A percentile compares a stretch with the other conserved stretches of the same genome.
phyloP scores from a whole-genome alignment of 2,888 invertebrate species.

The Leptinotarsa tumamoca region DNA sequence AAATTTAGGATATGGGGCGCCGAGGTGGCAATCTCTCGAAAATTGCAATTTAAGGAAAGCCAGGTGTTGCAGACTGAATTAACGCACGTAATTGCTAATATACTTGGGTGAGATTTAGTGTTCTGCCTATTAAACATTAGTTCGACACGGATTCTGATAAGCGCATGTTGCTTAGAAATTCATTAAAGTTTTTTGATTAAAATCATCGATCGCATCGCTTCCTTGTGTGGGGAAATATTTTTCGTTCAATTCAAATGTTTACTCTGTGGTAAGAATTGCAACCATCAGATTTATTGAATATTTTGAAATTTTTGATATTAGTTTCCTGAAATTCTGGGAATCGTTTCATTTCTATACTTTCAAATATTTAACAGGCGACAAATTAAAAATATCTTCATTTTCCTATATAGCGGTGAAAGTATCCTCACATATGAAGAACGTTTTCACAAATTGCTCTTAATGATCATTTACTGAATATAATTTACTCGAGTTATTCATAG shows the following conservation, averaged over 20 bases:
- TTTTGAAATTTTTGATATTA: too few species aligned
- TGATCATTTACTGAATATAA: too few species aligned
- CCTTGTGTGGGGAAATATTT: neutral
- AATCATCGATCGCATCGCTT: neutral
- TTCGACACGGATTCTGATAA: conserved; percentile 58
- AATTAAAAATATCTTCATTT: too few species aligned
- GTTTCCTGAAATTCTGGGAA: too few species aligned
- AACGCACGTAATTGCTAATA: conserved; percentile 67
- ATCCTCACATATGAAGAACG: too few species aligned
- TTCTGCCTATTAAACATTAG: conserved; percentile 63
- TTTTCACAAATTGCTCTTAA: too few species aligned
- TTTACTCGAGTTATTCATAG: too few species aligned
- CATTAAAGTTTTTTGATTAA: conserved; percentile 33
- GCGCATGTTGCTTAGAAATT: conserved; percentile 30
- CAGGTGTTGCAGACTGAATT: conserved; percentile 66
- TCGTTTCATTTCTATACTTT: too few species aligned
- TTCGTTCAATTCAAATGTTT: neutral
- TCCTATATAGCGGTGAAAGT: too few species aligned
- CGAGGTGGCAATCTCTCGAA: conserved; percentile 47
- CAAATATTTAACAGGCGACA: too few species aligned
- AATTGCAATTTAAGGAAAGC: conserved; percentile 61
- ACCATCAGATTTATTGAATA: too few species aligned
- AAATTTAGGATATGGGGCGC: conserved; percentile 26
- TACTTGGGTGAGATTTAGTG: conserved; percentile 64
- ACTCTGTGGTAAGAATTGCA: too few species aligned